Percentiles rank a stretch among this genome's conserved stretches.
Conservation (phyloP, 2,797 vertebrate genomes). For the Emydoidea blandingii region DNA sequence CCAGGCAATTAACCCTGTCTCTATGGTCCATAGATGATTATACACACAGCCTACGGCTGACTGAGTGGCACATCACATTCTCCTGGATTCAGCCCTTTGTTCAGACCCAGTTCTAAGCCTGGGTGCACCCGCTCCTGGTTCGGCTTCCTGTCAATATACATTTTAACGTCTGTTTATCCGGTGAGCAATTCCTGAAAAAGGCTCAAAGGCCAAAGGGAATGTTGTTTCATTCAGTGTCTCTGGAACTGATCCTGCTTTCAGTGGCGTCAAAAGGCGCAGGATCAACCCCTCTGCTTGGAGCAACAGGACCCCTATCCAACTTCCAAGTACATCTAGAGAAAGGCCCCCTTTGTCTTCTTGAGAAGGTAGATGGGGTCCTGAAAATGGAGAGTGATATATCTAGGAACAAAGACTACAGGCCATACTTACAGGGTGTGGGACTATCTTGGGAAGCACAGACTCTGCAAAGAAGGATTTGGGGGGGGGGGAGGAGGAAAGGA, state of each 20-base stretch:
- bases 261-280: neutral
- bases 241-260: neutral
- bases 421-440: too few species aligned
- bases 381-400: too few species aligned
- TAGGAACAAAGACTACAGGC: too few species aligned
- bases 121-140: neutral
- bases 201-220: neutral
- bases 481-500: too few species aligned
- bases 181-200: too few species aligned
- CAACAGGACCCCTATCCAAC: neutral
- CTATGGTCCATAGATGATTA: neutral
- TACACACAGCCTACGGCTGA: fast-evolving
- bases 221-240: neutral
- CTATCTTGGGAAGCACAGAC: too few species aligned
- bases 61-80: neutral
- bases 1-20: fast-evolving
- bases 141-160: too few species aligned
- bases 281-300: neutral
- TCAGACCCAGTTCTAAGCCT: fast-evolving
- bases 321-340: neutral
- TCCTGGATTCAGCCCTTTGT: fast-evolving
- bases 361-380: too few species aligned
- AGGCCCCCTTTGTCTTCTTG: too few species aligned
- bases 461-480: too few species aligned
- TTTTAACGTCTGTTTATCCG: too few species aligned